Base-by-base conservation (phyloP, 2,113 vertebrate genomes). In the Lampris incognitus region DNA sequence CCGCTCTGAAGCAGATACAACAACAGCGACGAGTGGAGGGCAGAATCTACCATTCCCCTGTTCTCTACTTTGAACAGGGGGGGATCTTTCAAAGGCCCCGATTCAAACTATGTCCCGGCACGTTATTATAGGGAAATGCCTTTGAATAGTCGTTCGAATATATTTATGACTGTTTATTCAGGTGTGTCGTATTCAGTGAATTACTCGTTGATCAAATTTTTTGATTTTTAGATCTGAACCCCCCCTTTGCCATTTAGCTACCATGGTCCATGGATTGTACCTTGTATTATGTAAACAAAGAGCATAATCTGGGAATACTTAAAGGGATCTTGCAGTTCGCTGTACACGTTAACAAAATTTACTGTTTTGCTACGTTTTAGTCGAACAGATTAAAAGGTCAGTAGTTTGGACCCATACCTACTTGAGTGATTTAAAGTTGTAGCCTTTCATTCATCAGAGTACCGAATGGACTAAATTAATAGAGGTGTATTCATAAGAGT, bases 201-300 rank as follows among this genome's bases (percentile, higher is more conserved):
- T 37, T 52, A 1, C 4, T 2, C 0, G 2, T 0, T 6, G 11
- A n/a, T 7, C 9, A 11, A 36, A 37, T 1, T 13, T 5, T 8
- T 1, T 40, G 0, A 3, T 51, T 9, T 0, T 37, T 1, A 2
- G 0, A 9, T 0, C 5, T 5, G 6, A 55, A 24, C 24, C 48
- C 1, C 61, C 11, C 41, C 13, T 36, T 49, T 13, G 11, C 0
- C 4, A 3, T 39, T 13, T 63, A 37, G 82, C 78, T 66, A 24
- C 1, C 52, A 55, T 62, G n/a, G 58, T 76, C 6, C 37, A 55
- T 73, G 76, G 73, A 36, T 82, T 49, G 77, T 65, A 65, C 85
- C 90, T 84, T 90, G 83, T 93, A 87, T 94, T 94, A 94, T 94
- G 94, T 95, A 94, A 95, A 95, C 94, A 95, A 93, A 93, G 92